Base-by-base conservation (phyloP, 2,888 invertebrate species). In the Zygogramma bicolorata region DNA sequence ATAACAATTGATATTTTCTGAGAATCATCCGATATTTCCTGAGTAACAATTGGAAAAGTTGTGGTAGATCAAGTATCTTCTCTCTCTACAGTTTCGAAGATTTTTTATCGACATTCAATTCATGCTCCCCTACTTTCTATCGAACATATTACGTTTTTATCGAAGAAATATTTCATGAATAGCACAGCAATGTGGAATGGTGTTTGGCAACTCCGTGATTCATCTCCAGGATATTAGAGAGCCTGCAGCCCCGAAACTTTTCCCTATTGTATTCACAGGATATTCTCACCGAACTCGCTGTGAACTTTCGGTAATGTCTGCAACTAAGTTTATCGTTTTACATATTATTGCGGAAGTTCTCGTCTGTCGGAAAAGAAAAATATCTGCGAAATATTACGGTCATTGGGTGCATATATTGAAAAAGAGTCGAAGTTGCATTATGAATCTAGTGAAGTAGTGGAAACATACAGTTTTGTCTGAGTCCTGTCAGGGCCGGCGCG, bases 311-410 rank as follows among this genome's bases (percentile, higher is more conserved):
- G 60, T 61, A 29, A 59, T 59, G 29, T 61, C 25, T 61, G 34
- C 40, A 27, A 40, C 60, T 31, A 31, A 59, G 59, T 59, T 59
- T 29, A 59, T 59, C 29, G 60, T 61, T 61, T 61, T 61, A 61
- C 60, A 61, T 61, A 61, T 34, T 40, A 61, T 61, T 61, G 60
- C 15, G 60, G 15, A 61, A 34, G 34, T 61, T 20, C 13, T 34
- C 25, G 40, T 38, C 34, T 61, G 38, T 61, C 20, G 46, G 18
- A 46, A 18, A 46, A 20, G 46, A 20, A 46, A 22, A 46, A 46
- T 46, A 46, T 46, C 18, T 20, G 3, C 46, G 46, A 46, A 46
- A 46, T 46, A 46, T 46, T 18, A 46, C 46, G 46, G 46, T 46
- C 46, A 46, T 46, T 46, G 18, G 20, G 8, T 46, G 22, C 22